Percentiles rank a stretch among this genome's conserved stretches.
Conservation (phyloP, 2,113 vertebrate species). For the Hypomesus transpacificus region DNA sequence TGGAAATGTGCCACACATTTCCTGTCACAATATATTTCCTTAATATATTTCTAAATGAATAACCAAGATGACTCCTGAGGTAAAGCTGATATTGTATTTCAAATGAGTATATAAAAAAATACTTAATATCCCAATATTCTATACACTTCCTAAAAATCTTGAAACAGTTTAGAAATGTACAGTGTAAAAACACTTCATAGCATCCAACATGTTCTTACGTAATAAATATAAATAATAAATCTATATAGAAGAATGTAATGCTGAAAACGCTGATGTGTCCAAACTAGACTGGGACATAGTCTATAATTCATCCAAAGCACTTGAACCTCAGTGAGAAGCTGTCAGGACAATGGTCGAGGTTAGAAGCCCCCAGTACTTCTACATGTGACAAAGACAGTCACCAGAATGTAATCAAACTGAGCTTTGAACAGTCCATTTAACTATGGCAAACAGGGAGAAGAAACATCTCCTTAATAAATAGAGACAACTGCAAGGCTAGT, state of each 20-base stretch:
- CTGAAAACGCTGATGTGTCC: constrained; percentile 43
- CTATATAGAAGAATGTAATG: constrained; percentile 44
- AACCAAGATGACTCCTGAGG: too few relatives aligned
- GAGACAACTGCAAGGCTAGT: constrained; percentile 44
- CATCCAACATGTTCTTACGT: constrained; percentile 25
- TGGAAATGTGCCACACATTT: too few relatives aligned
- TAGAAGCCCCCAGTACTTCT: constrained; percentile 57
- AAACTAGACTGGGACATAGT: constrained; percentile 42
- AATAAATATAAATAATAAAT: constrained; percentile 58
- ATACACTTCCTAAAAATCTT: too few relatives aligned
- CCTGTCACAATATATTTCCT: too few relatives aligned
- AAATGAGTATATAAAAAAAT: neutral
- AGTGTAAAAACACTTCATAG: neutral
- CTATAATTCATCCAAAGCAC: constrained; percentile 59
- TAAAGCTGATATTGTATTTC: too few relatives aligned
- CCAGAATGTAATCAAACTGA: constrained; percentile 58
- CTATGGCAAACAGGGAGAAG: constrained; percentile 46
- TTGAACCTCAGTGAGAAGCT: constrained; percentile 46
- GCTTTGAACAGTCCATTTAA: constrained; percentile 51
- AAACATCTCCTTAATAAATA: constrained; percentile 52
- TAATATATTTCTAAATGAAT: too few relatives aligned
- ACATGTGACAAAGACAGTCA: constrained; percentile 48
- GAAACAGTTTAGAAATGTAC: neutral
- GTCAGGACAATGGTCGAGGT: constrained; percentile 58
- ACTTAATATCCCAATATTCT: neutral